Percentiles rank a stretch among this genome's conserved stretches.
These are phyloP conservation scores for Apamea epomidion DNA, from an alignment of 2,888 invertebrate species.

Conservation along the genomic window DNA sequence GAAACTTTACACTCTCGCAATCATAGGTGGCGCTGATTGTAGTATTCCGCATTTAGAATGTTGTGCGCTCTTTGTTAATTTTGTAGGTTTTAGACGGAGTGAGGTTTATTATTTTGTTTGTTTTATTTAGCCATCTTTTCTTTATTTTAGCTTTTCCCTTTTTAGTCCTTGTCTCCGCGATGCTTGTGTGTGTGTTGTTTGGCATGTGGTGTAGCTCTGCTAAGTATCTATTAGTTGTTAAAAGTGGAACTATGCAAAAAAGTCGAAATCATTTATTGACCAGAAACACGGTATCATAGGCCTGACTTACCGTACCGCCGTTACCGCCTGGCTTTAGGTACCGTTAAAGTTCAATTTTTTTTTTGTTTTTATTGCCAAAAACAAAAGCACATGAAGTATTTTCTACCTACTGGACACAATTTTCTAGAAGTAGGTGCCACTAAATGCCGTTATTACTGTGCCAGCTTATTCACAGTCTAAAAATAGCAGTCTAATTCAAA, in stretches of 20 bases:
- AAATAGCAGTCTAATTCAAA: background rate
- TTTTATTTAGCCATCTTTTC: background rate
- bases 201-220: background rate
- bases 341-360: background rate
- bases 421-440: background rate
- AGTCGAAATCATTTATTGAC: background rate
- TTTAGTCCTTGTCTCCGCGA: background rate
- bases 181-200: too few species aligned
- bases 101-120: background rate
- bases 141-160: background rate
- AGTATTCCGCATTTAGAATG: background rate
- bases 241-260: background rate
- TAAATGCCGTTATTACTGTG: background rate
- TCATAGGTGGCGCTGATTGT: slow-evolving; percentile 52
- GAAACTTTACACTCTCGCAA: background rate
- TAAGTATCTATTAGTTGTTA: background rate
- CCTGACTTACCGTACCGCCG: too few species aligned
- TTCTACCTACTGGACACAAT: too few species aligned
- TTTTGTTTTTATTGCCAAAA: background rate
- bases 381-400: background rate
- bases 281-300: background rate
- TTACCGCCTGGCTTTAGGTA: too few species aligned
- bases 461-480: background rate
- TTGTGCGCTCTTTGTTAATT: background rate
- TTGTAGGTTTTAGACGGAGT: background rate